phyloP scores from a whole-genome alignment of 2,113 vertebrate genomes.

The Empidonax alnorum region DNA sequence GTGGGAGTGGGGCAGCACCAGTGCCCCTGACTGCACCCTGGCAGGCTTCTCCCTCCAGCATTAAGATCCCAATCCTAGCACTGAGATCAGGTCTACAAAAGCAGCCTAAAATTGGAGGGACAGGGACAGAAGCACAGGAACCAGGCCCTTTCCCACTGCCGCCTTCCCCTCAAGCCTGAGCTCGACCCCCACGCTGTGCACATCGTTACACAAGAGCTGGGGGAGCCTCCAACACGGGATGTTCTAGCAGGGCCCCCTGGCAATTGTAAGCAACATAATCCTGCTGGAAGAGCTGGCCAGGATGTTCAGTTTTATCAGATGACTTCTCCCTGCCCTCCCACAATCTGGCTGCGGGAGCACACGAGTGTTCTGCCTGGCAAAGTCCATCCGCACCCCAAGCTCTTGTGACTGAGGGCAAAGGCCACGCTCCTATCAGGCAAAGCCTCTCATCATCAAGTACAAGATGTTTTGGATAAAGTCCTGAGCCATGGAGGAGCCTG shows the following conservation, averaged over 20 bases:
- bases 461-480: conserved; percentile 14
- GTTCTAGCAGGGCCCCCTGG: conserved; percentile 11
- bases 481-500: neutral
- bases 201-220: neutral
- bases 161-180: neutral
- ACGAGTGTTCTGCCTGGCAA: conserved; percentile 37
- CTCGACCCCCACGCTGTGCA: neutral
- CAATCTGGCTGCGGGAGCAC: neutral
- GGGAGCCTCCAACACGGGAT: neutral
- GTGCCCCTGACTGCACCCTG: rapidly evolving
- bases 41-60: neutral
- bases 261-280: neutral
- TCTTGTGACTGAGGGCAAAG: conserved; percentile 45
- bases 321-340: conserved; percentile 54
- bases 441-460: neutral
- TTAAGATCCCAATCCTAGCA: neutral
- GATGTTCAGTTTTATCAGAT: conserved; percentile 48
- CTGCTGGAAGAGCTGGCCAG: neutral
- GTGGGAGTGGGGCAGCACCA: rapidly evolving
- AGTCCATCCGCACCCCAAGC: conserved; percentile 41
- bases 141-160: neutral
- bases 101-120: neutral
- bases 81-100: neutral
- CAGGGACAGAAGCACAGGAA: neutral
- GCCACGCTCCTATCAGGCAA: conserved; percentile 31